Evolutionary conservation across 2,888 invertebrate genomes (phyloP).

Genomic region (Galerucella nymphaeae): DNA sequence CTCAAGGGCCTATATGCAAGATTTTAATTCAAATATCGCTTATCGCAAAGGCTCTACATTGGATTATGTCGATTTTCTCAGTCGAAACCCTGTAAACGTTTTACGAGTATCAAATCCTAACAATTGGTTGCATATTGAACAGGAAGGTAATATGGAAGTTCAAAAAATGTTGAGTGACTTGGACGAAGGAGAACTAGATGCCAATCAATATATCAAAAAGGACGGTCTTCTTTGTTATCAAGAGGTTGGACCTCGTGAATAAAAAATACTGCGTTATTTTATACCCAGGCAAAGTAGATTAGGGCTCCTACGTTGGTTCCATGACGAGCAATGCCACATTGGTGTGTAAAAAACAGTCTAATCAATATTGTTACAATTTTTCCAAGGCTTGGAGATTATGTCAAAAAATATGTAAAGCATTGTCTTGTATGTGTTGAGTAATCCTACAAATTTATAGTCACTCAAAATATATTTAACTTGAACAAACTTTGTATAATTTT

Average conservation of each 20-base stretch:
- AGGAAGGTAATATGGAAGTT: constrained; percentile 34
- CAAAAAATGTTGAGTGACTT: constrained; percentile 26
- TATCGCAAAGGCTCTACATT: constrained; percentile 42
- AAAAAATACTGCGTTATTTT: constrained; percentile 31
- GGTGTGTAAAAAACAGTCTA: constrained; percentile 48
- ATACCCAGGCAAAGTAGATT: constrained; percentile 40
- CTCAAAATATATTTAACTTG: too few species aligned
- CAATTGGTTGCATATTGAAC: constrained; percentile 26
- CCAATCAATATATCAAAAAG: constrained; percentile 44
- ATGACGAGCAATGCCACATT: constrained; percentile 51
- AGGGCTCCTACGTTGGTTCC: constrained; percentile 47
- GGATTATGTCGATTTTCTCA: constrained; percentile 41
- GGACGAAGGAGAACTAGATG: constrained; percentile 45
- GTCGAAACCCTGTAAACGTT: constrained; percentile 36
- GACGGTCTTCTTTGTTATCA: constrained; percentile 23
- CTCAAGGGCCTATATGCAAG: constrained; percentile 53
- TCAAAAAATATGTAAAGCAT: constrained; percentile 48
- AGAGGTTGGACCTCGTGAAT: constrained; percentile 17
- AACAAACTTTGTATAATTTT: too few species aligned
- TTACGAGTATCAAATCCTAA: constrained; percentile 8
- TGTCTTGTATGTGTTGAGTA: constrained; percentile 49
- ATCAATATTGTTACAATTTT: constrained; percentile 48
- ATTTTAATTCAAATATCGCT: constrained; percentile 46
- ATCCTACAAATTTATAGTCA: too few species aligned
- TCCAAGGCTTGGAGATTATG: constrained; percentile 46